Evolutionary conservation across 2,888 invertebrate species (phyloP).

Genomic region (Poecilus cupreus): DNA sequence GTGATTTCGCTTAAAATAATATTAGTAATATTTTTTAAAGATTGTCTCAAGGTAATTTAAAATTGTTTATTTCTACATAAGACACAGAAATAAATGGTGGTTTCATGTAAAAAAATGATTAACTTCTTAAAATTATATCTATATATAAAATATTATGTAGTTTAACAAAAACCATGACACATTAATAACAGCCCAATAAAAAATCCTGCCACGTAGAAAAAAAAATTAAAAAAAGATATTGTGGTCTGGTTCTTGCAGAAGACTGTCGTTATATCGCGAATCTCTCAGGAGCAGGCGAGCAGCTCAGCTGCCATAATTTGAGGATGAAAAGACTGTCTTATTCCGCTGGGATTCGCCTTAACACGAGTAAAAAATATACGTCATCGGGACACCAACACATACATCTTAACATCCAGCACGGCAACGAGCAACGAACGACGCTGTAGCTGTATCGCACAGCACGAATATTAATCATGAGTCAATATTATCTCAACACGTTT

Average conservation of each 20-base stretch:
- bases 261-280: slow-evolving; percentile 51
- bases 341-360: slow-evolving; percentile 41
- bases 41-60: too few species aligned
- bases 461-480: slow-evolving; percentile 40
- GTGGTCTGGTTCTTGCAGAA: slow-evolving; percentile 17
- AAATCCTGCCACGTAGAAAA: not conserved
- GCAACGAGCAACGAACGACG: too few species aligned
- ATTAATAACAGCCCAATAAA: slow-evolving; percentile 32
- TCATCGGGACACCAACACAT: slow-evolving; percentile 47
- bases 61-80: too few species aligned
- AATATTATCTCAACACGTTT: slow-evolving; percentile 31
- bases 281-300: slow-evolving; percentile 20
- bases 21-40: too few species aligned
- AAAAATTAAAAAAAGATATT: slow-evolving; percentile 37
- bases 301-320: slow-evolving; percentile 57
- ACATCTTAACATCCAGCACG: not conserved
- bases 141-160: slow-evolving; percentile 16
- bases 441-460: not conserved
- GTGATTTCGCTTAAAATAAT: too few species aligned
- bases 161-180: slow-evolving; percentile 12
- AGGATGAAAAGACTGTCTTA: slow-evolving; percentile 56
- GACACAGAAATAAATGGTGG: too few species aligned
- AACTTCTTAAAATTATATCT: slow-evolving; percentile 17
- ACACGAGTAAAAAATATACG: slow-evolving; percentile 57
- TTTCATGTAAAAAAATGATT: not conserved